Base-by-base conservation (phyloP, 2,888 invertebrate genomes). In the Diogma glabrata region DNA sequence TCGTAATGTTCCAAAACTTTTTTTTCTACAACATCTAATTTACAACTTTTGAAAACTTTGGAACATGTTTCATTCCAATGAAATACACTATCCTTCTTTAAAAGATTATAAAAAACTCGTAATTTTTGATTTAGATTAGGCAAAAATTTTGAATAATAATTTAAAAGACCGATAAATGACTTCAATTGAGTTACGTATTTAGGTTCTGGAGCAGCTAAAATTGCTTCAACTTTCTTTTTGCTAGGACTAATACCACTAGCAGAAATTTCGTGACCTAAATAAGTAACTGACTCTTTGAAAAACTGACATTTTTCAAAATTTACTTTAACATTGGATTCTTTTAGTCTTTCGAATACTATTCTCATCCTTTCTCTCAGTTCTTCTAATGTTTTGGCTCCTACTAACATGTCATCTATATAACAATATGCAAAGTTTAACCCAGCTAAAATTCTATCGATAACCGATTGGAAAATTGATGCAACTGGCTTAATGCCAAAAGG, bases 291-390 rank as follows among this genome's bases (percentile, higher is more conserved):
- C n/a, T n/a, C n/a, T n/a, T n/a, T n/a, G n/a, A n/a, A n/a, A n/a
- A n/a, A n/a, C n/a, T n/a, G n/a, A n/a, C n/a, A 38, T 24, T 38
- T 49, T 5, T 49, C 49, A 4, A 23, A 3, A 38, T 49, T 38
- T 9, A 38, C 20, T 23, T 24, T 23, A 14, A 49, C 23, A 38
- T 49, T 23, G 22, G 20, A 23, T 17, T 49, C 24, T 7, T 38
- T 3, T 16, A 23, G 24, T 12, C 24, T 20, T 7, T 22, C 6
- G 6, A 38, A 8, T n/a, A 49, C 38, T 24, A 17, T 17, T 12
- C 5, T 12, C 6, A 38, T 23, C 23, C 14, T 38, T 9, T 12
- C 24, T 23, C 38, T 9, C 10, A 17, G 19, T 2, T 23, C 38
- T 38, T 38, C 24, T 9, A 23, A 3, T 8, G 12, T 24, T 4